Evolutionary conservation across 2,888 invertebrate species (phyloP).

Genomic region (Torymus texanus): DNA sequence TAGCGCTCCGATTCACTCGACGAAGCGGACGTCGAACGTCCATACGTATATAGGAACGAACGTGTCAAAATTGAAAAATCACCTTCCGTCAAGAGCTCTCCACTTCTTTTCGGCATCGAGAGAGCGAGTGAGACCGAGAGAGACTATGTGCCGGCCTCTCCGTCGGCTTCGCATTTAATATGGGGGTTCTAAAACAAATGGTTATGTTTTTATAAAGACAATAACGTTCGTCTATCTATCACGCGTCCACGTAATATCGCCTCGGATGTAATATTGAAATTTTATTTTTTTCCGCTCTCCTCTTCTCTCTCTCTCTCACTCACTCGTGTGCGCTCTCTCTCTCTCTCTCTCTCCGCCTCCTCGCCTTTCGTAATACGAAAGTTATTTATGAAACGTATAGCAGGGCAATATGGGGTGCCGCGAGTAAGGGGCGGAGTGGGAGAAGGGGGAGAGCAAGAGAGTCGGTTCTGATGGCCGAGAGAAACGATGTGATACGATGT

Average conservation of each 20-base stretch:
- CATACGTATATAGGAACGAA: conserved; percentile 25
- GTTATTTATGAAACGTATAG: conserved; percentile 73
- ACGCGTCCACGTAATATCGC: conserved; percentile 71
- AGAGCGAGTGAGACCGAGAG: background rate
- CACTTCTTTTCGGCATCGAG: conserved; percentile 38
- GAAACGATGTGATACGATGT: conserved; percentile 65
- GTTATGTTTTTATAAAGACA: conserved; percentile 74
- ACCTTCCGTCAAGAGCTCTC: conserved; percentile 44
- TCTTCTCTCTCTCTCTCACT: conserved; percentile 30
- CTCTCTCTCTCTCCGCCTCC: conserved; percentile 24
- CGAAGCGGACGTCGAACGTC: background rate
- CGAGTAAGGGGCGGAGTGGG: no score
- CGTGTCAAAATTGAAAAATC: conserved; percentile 56
- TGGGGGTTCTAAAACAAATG: conserved; percentile 70
- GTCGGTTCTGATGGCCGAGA: conserved; percentile 60
- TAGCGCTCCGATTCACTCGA: no score
- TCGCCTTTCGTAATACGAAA: conserved; percentile 64
- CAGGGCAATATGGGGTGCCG: conserved; percentile 65
- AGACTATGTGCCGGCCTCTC: no score
- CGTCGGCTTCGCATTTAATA: conserved; percentile 60
- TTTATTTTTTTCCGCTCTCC: conserved; percentile 65
- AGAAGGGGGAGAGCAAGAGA: conserved; percentile 55
- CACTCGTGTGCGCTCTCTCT: conserved; percentile 6
- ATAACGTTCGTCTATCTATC: conserved; percentile 74
- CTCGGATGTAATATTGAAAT: conserved; percentile 73